Conservation (phyloP, 2,113 vertebrate genomes). For the Mormyrus iriodes region DNA sequence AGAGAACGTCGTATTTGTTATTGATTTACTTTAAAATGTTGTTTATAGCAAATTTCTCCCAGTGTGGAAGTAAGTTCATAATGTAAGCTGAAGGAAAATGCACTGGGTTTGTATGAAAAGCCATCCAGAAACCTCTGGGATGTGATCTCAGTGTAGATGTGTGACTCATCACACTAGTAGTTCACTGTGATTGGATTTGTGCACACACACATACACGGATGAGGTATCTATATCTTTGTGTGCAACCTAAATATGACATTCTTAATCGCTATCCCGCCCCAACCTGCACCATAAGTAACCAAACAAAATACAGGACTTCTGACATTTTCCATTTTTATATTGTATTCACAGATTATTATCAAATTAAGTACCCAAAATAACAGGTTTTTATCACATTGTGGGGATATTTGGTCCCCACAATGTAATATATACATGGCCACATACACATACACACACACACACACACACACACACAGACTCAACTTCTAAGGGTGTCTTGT, state of each 20-base stretch:
- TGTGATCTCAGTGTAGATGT: not conserved
- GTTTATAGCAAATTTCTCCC: not conserved
- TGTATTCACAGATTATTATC: not conserved
- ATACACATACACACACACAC: not conserved
- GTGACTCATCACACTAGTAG: not conserved
- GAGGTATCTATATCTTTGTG: not conserved
- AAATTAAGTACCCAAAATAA: too few species aligned
- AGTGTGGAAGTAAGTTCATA: not conserved
- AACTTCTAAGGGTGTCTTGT: not conserved
- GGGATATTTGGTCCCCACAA: not conserved
- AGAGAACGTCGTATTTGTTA: not conserved
- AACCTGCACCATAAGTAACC: not conserved
- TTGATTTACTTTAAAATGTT: conserved; percentile 1
- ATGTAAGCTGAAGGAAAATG: not conserved
- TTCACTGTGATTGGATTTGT: conserved; percentile 5
- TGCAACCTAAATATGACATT: not conserved
- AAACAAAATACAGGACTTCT: not conserved
- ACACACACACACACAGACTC: not conserved
- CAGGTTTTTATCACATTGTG: not conserved
- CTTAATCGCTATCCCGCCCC: not conserved
- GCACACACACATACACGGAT: not conserved
- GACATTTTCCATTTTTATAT: not conserved
- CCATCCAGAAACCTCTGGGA: not conserved
- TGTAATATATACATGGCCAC: not conserved
- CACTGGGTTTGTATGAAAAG: not conserved